Conservation (phyloP, 2,888 invertebrate species). For the Ormyrus thymus region DNA sequence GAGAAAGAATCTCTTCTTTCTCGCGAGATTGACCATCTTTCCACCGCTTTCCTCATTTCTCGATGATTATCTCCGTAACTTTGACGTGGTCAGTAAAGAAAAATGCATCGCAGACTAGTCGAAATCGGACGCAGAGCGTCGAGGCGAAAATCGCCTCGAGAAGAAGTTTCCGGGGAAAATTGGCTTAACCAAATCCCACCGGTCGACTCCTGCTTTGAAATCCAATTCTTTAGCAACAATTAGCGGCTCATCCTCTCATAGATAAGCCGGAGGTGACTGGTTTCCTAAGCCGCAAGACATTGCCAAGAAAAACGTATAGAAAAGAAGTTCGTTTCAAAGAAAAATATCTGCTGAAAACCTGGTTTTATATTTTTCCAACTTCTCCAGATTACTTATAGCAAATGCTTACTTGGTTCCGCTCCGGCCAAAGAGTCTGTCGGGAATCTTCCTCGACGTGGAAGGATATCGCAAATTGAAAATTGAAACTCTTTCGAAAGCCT, state of each 20-base stretch:
- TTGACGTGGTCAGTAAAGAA: not conserved
- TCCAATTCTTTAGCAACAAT: conserved; percentile 48
- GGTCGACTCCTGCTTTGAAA: conserved; percentile 13
- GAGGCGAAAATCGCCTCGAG: conserved; percentile 22
- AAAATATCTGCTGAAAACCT: too few species aligned
- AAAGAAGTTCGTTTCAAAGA: not conserved
- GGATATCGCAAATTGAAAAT: too few species aligned
- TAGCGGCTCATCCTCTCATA: conserved; percentile 40
- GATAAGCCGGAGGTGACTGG: not conserved
- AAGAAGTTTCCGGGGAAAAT: conserved; percentile 27
- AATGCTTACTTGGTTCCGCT: too few species aligned
- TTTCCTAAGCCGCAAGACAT: not conserved
- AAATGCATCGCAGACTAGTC: not conserved
- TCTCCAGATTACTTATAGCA: too few species aligned
- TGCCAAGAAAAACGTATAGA: not conserved
- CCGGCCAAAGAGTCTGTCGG: too few species aligned
- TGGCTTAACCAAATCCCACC: conserved; percentile 38
- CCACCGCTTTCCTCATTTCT: conserved; percentile 37
- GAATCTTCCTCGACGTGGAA: too few species aligned
- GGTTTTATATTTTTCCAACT: too few species aligned
- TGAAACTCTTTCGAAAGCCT: too few species aligned
- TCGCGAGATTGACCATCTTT: conserved; percentile 46
- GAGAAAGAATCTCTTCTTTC: conserved; percentile 32
- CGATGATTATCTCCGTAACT: conserved; percentile 33
- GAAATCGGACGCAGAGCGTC: conserved; percentile 17